A percentile compares a stretch with the other conserved stretches of the same genome.
Evolutionary conservation across 2,113 vertebrate species (phyloP).

Genomic region (Xenotilapia leptura): DNA sequence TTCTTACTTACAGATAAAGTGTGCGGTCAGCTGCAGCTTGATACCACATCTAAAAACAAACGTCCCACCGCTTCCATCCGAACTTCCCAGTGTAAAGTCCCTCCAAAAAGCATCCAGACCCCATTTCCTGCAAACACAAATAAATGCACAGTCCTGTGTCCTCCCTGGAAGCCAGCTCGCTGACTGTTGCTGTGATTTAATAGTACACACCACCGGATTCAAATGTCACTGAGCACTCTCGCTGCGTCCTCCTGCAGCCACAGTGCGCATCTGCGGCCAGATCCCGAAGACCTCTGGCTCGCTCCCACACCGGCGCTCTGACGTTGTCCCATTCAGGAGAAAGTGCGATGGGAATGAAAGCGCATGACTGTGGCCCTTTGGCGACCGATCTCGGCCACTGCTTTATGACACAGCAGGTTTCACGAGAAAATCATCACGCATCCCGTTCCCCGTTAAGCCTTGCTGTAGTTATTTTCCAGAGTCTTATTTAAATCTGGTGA

Average conservation of each 20-base stretch:
- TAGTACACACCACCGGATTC: background rate
- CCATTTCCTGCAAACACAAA: background rate
- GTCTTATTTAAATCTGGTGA: background rate
- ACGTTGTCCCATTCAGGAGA: conserved; percentile 40
- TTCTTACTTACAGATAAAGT: background rate
- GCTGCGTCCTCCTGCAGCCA: conserved; percentile 21
- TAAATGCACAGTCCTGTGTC: background rate
- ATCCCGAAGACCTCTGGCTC: background rate
- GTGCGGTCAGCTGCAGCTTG: background rate
- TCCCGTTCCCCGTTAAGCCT: background rate
- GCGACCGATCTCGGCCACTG: background rate
- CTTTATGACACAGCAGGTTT: background rate
- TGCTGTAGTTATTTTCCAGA: background rate
- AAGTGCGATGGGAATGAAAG: background rate
- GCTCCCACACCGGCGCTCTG: conserved; percentile 7
- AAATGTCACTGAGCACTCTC: background rate
- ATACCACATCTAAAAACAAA: background rate
- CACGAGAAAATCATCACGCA: background rate
- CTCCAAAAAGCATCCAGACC: background rate
- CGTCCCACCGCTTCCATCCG: background rate
- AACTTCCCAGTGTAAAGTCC: conserved; percentile 10
- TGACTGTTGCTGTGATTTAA: background rate
- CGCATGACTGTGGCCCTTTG: background rate
- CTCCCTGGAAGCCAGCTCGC: background rate
- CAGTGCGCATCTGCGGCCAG: conserved; percentile 35